Evolutionary conservation across 2,113 vertebrate species (phyloP).

Genomic region (Gasterosteus nipponicus): DNA sequence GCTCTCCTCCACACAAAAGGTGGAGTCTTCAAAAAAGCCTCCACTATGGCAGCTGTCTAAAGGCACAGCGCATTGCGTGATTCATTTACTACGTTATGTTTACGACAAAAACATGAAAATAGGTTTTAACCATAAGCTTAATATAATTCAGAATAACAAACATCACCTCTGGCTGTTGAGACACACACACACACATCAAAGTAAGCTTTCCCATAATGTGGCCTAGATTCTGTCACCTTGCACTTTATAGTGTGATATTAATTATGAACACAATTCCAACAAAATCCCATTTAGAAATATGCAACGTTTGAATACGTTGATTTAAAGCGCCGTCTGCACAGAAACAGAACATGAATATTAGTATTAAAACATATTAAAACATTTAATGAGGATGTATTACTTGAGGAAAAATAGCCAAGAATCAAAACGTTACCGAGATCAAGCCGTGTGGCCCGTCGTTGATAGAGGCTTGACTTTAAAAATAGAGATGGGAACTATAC

Average conservation of each 20-base stretch:
- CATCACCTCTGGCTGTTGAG: constrained; percentile 49
- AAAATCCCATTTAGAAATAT: constrained; percentile 44
- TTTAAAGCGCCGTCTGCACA: constrained; percentile 8
- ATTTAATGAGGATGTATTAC: constrained; percentile 15
- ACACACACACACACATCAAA: constrained; percentile 57
- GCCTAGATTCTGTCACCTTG: constrained; percentile 64
- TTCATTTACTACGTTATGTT: constrained; percentile 19
- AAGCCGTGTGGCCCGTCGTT: background rate
- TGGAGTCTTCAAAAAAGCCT: background rate
- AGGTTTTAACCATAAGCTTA: constrained; percentile 33
- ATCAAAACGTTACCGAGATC: background rate
- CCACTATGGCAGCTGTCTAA: constrained; percentile 2
- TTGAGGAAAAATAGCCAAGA: constrained; percentile 12
- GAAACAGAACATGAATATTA: constrained; percentile 23
- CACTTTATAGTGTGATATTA: constrained; percentile 37
- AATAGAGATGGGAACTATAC: background rate
- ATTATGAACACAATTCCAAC: constrained; percentile 44
- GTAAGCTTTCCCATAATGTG: constrained; percentile 50
- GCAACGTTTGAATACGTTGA: constrained; percentile 18
- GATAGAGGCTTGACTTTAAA: constrained; percentile 1
- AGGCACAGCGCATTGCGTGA: constrained; percentile 16
- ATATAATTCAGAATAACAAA: constrained; percentile 48
- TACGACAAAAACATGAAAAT: constrained; percentile 50
- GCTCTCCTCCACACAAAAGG: background rate
- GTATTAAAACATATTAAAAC: constrained; percentile 1